phyloP scores from a whole-genome alignment of 2,113 vertebrate species.

The Tenebrosternarchus preto region DNA sequence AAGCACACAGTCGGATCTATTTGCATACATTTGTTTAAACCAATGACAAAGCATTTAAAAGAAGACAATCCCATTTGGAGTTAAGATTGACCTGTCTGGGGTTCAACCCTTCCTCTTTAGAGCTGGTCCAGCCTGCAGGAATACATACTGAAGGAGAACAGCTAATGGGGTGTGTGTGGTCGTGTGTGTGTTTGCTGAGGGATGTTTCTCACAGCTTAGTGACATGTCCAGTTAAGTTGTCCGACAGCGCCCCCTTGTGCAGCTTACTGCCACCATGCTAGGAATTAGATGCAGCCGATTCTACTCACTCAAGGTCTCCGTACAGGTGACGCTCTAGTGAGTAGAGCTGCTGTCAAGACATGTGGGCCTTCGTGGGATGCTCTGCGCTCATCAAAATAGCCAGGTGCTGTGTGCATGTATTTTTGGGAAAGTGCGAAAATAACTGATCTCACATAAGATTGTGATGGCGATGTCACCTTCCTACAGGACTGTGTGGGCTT shows the following conservation, averaged over 20 bases:
- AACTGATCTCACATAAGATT: background rate
- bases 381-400: background rate
- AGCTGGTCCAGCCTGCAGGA: no score
- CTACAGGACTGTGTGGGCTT: background rate
- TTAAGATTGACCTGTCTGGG: no score
- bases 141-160: background rate
- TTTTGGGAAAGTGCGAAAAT: background rate
- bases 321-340: no score
- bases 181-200: constrained; percentile 8
- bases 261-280: background rate
- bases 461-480: background rate
- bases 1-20: no score
- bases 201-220: background rate
- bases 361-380: background rate
- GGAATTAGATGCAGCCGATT: background rate
- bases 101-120: no score
- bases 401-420: background rate
- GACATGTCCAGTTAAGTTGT: background rate
- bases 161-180: background rate
- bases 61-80: no score
- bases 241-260: background rate
- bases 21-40: no score
- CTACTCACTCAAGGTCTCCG: background rate
- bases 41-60: no score
- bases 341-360: no score